Evolutionary conservation across 2,888 invertebrate species (phyloP).

Genomic region (Eucera pruinosa): DNA sequence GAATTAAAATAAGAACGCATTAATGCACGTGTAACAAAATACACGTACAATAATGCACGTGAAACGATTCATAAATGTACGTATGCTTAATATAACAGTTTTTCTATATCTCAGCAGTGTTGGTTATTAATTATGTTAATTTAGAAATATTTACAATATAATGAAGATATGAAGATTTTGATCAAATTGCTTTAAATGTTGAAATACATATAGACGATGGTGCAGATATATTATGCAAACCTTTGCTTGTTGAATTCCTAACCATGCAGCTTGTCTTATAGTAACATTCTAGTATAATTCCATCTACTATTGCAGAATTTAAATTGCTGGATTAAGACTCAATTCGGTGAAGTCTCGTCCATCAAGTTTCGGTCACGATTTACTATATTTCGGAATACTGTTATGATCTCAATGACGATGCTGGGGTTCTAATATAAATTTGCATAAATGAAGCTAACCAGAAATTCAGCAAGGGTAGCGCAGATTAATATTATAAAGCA

Average conservation of each 20-base stretch:
- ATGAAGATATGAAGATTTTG: no score
- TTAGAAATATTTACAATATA: no score
- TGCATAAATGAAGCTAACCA: background rate
- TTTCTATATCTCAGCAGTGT: no score
- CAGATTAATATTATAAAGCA: background rate
- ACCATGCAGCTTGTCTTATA: background rate
- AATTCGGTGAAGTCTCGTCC: background rate
- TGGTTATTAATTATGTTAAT: no score
- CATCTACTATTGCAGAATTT: background rate
- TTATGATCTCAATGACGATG: background rate
- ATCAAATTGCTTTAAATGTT: no score
- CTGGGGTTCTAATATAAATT: background rate
- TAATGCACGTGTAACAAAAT: no score
- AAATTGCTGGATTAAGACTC: conserved; percentile 8
- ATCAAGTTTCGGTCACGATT: background rate
- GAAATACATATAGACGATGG: no score
- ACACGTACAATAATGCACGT: no score
- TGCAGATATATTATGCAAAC: background rate
- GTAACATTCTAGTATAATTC: background rate
- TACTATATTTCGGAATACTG: background rate
- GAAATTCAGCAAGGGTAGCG: no score
- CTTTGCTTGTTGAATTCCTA: background rate
- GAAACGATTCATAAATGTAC: no score
- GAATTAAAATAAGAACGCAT: no score
- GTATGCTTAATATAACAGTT: no score